phyloP scores from a whole-genome alignment of 2,113 vertebrate genomes.

The Zosterops hypoxanthus region DNA sequence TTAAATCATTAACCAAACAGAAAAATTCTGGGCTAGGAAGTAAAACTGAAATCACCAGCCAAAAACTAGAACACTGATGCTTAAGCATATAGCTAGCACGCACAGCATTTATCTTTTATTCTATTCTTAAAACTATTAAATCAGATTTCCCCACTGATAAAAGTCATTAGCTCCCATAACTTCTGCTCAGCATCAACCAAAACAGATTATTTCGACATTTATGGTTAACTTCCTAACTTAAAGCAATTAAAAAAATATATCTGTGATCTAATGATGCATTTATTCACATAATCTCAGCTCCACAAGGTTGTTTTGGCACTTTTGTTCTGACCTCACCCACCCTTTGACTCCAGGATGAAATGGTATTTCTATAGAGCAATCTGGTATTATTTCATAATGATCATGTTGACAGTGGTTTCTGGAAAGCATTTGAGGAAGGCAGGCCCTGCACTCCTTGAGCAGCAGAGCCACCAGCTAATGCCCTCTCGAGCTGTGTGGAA shows the following conservation, averaged over 20 bases:
- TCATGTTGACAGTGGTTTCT: neutral
- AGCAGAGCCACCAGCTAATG: neutral
- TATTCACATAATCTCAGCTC: neutral
- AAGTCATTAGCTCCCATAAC: conserved; percentile 34
- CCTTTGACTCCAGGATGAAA: conserved; percentile 21
- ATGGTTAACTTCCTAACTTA: conserved; percentile 34
- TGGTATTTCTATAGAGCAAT: conserved; percentile 18
- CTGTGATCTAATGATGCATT: neutral
- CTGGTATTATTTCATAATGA: neutral
- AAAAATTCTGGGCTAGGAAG: conserved; percentile 56
- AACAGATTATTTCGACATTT: conserved; percentile 36
- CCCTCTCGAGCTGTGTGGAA: neutral
- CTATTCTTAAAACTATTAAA: conserved; percentile 6
- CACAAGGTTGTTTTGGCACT: neutral
- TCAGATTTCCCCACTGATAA: conserved; percentile 29
- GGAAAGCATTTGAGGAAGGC: neutral
- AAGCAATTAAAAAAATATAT: conserved; percentile 30
- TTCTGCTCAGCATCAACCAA: conserved; percentile 8
- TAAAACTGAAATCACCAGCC: conserved; percentile 48
- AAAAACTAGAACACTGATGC: conserved; percentile 39
- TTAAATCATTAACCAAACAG: conserved; percentile 67
- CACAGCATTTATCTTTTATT: neutral
- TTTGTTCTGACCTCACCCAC: neutral
- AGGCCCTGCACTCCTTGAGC: neutral
- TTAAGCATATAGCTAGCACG: conserved; percentile 23